Base-by-base conservation (phyloP, 2,797 vertebrate species). In the Hoplostethus atlanticus region DNA sequence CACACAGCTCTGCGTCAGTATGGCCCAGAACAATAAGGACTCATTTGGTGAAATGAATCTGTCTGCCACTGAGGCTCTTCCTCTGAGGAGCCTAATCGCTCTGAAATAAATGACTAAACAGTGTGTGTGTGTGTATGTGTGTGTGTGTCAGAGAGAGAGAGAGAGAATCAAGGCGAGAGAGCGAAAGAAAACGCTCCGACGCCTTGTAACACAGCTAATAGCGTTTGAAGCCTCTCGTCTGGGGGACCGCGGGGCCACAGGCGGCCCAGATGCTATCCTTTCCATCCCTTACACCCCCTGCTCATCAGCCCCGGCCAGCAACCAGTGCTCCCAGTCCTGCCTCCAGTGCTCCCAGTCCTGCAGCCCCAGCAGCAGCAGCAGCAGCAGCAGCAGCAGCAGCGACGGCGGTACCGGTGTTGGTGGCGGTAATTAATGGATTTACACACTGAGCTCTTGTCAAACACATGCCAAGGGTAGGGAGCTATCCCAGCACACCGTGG, bases 401-500 rank as follows among this genome's bases (percentile, higher is more conserved):
- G 44, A 36, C 73, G 64, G 62, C 64, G 46, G 5, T 17, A n/a
- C 34, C 50, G 63, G 65, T 78, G 54, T 52, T 64, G 67, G 63
- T 63, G 70, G 65, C 70, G 74, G 85, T 92, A 93, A 93, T 93
- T 92, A 91, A 92, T 90, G 84, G 83, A 87, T 85, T 91, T 88
- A 91, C 86, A 87, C 84, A 89, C 73, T 90, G 77, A 85, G 90
- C 89, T 86, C 76, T 83, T 87, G 87, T 93, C 90, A 92, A 90
- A 92, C 91, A 90, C 89, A 88, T 87, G 84, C 79, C 87, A 85
- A 84, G 88, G 87, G 80, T 81, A 86, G 60, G 42, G 56, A 81
- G 85, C 71, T 84, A 73, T 87, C 87, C 83, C 85, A 84, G 78
- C 79, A 81, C 81, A 84, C 79, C 79, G 66, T 21, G 38, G 74